Conservation (phyloP, 1,140 invertebrate species). For the Paramacrobiotus metropolitanus region DNA sequence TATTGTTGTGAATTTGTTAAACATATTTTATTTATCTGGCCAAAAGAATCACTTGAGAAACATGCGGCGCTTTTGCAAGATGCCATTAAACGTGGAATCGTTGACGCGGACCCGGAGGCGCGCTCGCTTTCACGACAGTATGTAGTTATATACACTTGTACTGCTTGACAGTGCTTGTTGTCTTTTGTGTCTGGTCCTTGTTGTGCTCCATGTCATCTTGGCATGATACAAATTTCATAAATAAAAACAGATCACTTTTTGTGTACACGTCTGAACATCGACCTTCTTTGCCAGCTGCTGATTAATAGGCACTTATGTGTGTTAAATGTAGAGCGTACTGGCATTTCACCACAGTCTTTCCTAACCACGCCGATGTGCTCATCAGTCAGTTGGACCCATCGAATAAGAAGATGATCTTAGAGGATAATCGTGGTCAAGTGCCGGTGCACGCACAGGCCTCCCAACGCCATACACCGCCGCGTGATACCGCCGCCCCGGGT, state of each 20-base stretch:
- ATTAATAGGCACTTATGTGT: too few species aligned
- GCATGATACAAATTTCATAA: too few species aligned
- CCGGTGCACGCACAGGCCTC: background rate
- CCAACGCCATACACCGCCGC: too few species aligned
- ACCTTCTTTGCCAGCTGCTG: background rate
- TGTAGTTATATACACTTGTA: too few species aligned
- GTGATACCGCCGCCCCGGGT: too few species aligned
- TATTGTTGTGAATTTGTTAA: constrained; percentile 59
- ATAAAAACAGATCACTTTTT: too few species aligned
- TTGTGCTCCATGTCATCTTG: too few species aligned
- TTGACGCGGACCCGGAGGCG: constrained; percentile 73
- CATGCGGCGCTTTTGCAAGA: constrained; percentile 52
- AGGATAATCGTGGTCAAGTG: background rate
- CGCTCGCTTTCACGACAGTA: constrained; percentile 30
- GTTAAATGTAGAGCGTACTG: background rate
- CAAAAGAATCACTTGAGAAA: constrained; percentile 49
- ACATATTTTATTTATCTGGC: constrained; percentile 59
- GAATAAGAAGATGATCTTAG: background rate
- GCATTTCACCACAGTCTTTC: background rate
- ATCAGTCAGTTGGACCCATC: background rate
- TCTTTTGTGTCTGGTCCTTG: background rate
- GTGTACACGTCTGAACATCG: background rate
- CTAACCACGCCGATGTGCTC: background rate
- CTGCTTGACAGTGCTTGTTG: background rate
- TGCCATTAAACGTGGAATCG: constrained; percentile 60